Base-by-base conservation (phyloP, 2,888 invertebrate genomes). In the Phortica okadai region DNA sequence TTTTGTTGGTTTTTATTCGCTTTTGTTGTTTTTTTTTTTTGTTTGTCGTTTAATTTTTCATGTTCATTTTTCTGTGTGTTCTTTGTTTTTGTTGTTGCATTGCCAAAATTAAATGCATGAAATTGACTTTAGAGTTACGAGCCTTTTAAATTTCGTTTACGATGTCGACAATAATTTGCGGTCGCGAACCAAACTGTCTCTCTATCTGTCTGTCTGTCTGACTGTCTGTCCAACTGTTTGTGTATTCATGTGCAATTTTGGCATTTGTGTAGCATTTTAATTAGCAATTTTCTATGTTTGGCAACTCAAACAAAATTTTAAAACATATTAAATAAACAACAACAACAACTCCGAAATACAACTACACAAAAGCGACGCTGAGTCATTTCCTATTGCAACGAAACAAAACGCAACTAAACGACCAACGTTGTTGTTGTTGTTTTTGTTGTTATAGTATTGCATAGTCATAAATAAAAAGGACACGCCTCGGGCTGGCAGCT, bases 41-140 rank as follows among this genome's bases (percentile, higher is more conserved):
- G 50, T 50, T 50, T 6, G n/a, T n/a, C 21, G 21, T 21, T 14
- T 50, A 14, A 50, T 50, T 59, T 10, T 11, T 14, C 16, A 6
- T 50, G 59, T 11, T 14, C 59, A 21, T 50, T 50, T 50, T 50
- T 3, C 50, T 50, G 8, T 50, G 50, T 50, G 6, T 50, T 3
- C 50, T 50, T 50, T 14, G 8, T 1, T 50, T 50, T 50, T 50
- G 7, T 7, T 16, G 10, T 59, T 10, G 59, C 59, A 59, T 21
- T 21, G 21, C 21, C 21, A 21, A 21, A 59, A n/a, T 59, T 59
- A 21, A 59, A 59, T 59, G 59, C 59, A 59, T 59, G 59, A 21
- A 59, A 59, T 21, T 59, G 59, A 59, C 59, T 59, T 59, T 16
- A 21, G 59, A 59, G 16, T 59, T 59, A 59, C 59, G 59, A 59